These are phyloP conservation scores for Euphysa ruthae DNA, from an alignment of 30 jellyfish, hydroid and myxozoan genomes.

Conservation along the genomic window DNA sequence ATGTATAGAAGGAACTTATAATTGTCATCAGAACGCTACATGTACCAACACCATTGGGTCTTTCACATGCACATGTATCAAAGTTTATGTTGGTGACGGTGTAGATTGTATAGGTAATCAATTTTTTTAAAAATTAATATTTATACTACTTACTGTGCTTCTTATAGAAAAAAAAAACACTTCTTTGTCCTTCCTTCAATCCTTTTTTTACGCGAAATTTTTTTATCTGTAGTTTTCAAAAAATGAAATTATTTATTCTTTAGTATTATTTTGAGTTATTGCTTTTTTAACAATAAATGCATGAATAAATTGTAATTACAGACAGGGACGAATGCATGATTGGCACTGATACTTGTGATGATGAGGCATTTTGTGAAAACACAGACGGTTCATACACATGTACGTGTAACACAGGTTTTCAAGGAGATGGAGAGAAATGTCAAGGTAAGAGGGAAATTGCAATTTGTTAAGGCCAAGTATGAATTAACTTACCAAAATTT, in stretches of 20 bases:
- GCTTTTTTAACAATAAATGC: no score
- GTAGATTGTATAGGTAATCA: slow-evolving; percentile 22
- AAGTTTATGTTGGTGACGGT: slow-evolving; percentile 39
- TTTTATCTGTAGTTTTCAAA: no score
- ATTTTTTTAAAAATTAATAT: no score
- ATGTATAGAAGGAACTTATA: slow-evolving; percentile 32
- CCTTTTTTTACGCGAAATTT: no score
- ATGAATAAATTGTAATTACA: no score
- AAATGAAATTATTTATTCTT: no score
- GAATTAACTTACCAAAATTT: no score
- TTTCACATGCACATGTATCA: slow-evolving; percentile 52
- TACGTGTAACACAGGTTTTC: slow-evolving; percentile 20
- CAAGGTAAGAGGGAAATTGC: slow-evolving; percentile 31
- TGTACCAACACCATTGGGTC: slow-evolving; percentile 64
- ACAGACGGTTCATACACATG: slow-evolving; percentile 39
- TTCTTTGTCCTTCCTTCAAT: no score
- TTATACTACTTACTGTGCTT: no score
- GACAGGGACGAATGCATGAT: slow-evolving; percentile 33
- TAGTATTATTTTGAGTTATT: no score
- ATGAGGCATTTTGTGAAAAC: slow-evolving; percentile 14
- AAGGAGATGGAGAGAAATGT: slow-evolving; percentile 36
- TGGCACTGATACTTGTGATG: slow-evolving; percentile 2
- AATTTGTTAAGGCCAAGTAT: no score
- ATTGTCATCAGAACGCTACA: slow-evolving; percentile 68
- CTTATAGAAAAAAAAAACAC: no score